phyloP scores from a whole-genome alignment of 2,113 vertebrate genomes.

The Epinephelus fuscoguttatus region DNA sequence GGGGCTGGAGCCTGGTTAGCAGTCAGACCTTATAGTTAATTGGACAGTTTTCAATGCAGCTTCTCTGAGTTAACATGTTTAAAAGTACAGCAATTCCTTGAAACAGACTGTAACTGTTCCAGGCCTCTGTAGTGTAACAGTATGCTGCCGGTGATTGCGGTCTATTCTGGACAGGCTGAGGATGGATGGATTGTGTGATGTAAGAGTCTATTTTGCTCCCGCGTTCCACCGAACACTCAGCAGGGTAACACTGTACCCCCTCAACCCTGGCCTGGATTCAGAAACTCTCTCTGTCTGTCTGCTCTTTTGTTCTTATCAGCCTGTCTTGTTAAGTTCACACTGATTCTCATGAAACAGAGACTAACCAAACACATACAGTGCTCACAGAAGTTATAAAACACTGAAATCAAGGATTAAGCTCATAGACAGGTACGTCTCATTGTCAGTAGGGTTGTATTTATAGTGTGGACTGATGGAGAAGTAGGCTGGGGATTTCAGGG shows the following conservation, averaged over 20 bases:
- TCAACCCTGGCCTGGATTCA: slow-evolving; percentile 52
- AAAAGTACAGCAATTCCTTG: slow-evolving; percentile 30
- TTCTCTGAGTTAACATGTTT: neutral
- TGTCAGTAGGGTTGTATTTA: slow-evolving; percentile 50
- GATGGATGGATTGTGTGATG: slow-evolving; percentile 77
- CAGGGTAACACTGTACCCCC: slow-evolving; percentile 48
- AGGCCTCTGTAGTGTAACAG: slow-evolving; percentile 57
- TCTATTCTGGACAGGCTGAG: slow-evolving; percentile 81
- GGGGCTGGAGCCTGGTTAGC: neutral
- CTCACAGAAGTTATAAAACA: neutral
- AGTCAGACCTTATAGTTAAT: neutral
- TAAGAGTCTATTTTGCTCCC: slow-evolving; percentile 81
- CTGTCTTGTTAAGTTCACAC: slow-evolving; percentile 22
- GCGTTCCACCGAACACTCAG: slow-evolving; percentile 56
- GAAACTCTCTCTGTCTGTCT: slow-evolving; percentile 42
- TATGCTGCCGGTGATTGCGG: slow-evolving; percentile 61
- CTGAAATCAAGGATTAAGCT: neutral
- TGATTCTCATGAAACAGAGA: neutral
- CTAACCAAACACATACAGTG: neutral
- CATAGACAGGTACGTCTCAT: slow-evolving; percentile 15
- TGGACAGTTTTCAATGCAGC: neutral
- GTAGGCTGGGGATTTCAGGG: slow-evolving; percentile 38
- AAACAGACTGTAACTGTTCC: slow-evolving; percentile 19
- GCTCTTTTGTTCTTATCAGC: slow-evolving; percentile 36
- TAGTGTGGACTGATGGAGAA: slow-evolving; percentile 41